Percentiles rank a stretch among this genome's conserved stretches.
Conservation (phyloP, 2,797 vertebrate species). For the Loris lydekkerianus region DNA sequence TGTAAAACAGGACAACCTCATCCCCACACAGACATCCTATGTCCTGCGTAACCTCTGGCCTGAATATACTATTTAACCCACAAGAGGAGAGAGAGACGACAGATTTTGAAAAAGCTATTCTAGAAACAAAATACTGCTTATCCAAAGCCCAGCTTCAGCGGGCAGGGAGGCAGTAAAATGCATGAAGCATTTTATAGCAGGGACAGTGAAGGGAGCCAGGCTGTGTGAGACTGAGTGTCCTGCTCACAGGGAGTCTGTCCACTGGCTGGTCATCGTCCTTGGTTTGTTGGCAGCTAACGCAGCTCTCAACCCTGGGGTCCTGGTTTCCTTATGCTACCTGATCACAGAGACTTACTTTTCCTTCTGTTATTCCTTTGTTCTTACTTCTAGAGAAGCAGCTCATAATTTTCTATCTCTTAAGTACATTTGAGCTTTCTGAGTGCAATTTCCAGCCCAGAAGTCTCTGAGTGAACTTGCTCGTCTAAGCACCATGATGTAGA, state of each 20-base stretch:
- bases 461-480: not conserved
- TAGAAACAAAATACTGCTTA: not conserved
- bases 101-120: not conserved
- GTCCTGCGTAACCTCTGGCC: not conserved
- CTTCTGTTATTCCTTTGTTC: not conserved
- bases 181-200: not conserved
- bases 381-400: not conserved
- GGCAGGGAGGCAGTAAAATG: not conserved
- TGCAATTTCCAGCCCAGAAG: not conserved
- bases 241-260: not conserved
- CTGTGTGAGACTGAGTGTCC: not conserved
- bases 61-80: not conserved
- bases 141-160: not conserved
- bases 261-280: conserved; percentile 23
- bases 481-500: not conserved
- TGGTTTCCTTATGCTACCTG: conserved; percentile 67
- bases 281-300: conserved; percentile 40
- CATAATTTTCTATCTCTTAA: not conserved
- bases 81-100: not conserved
- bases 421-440: not conserved
- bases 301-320: conserved; percentile 73
- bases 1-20: not conserved
- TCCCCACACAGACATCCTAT: not conserved
- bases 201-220: not conserved
- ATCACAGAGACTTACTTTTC: not conserved